Percentiles rank a stretch among this genome's conserved stretches.
phyloP scores from a whole-genome alignment of 2,797 vertebrate species.

The Semotilus atromaculatus region DNA sequence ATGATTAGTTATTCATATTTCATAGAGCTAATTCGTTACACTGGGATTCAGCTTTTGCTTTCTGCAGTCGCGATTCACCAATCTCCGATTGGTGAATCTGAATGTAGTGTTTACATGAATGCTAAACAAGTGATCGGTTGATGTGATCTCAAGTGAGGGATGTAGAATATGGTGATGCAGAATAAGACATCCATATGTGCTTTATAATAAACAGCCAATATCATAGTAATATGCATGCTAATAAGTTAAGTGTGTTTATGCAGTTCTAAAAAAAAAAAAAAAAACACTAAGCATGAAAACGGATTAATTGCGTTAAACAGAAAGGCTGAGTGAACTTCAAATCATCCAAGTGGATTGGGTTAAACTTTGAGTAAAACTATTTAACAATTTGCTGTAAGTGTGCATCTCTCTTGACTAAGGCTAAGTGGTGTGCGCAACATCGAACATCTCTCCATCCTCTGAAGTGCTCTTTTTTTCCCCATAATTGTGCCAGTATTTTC shows the following conservation, averaged over 20 bases:
- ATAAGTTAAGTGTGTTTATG: background rate
- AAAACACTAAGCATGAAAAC: background rate
- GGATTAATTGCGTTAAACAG: background rate
- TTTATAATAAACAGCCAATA: background rate
- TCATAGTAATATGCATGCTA: background rate
- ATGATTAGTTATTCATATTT: no score
- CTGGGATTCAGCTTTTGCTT: no score
- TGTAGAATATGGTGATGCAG: background rate
- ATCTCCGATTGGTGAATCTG: no score
- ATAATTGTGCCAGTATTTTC: conserved; percentile 58
- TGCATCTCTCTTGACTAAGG: conserved; percentile 36
- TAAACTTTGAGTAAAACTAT: conserved; percentile 30
- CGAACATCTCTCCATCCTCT: conserved; percentile 38
- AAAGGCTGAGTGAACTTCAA: background rate
- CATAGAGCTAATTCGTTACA: no score
- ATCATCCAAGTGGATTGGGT: background rate
- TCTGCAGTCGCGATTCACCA: no score
- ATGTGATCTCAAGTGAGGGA: no score
- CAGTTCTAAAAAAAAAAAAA: background rate
- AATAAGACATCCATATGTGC: background rate
- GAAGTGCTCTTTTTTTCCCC: conserved; percentile 44
- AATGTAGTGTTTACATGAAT: no score
- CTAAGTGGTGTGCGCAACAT: conserved; percentile 42
- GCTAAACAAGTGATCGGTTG: no score
- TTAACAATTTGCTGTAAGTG: conserved; percentile 30